Percentiles rank a stretch among this genome's conserved stretches.
Evolutionary conservation across 2,113 vertebrate species (phyloP).

Genomic region (Rhinolophus sinicus): DNA sequence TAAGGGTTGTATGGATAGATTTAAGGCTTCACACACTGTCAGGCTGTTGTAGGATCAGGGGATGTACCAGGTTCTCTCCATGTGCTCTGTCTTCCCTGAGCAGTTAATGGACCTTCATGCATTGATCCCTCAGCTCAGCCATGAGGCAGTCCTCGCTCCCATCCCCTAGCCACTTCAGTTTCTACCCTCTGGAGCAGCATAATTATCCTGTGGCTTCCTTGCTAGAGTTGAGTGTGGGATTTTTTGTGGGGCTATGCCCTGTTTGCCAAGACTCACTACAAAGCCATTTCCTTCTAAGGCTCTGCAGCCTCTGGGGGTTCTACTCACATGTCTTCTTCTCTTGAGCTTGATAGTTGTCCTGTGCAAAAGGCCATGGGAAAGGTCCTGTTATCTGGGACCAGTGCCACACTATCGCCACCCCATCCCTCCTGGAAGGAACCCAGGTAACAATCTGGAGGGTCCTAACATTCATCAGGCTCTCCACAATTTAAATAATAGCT

Average conservation of each 20-base stretch:
- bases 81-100: background rate
- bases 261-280: background rate
- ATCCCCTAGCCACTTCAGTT: background rate
- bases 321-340: background rate
- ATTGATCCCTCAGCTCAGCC: background rate
- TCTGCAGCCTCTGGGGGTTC: background rate
- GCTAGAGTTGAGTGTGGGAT: background rate
- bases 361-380: too few relatives aligned
- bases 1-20: background rate
- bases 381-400: background rate
- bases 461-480: background rate
- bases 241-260: background rate
- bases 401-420: background rate
- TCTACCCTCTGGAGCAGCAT: background rate
- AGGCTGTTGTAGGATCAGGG: background rate
- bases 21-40: fast-evolving
- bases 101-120: background rate
- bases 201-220: background rate
- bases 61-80: background rate
- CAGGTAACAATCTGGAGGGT: background rate
- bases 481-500: background rate
- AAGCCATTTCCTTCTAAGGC: background rate
- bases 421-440: background rate
- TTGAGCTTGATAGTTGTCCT: background rate
- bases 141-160: background rate